Conservation (phyloP, 1,140 invertebrate genomes). For the Sitodiplosis mosellana region DNA sequence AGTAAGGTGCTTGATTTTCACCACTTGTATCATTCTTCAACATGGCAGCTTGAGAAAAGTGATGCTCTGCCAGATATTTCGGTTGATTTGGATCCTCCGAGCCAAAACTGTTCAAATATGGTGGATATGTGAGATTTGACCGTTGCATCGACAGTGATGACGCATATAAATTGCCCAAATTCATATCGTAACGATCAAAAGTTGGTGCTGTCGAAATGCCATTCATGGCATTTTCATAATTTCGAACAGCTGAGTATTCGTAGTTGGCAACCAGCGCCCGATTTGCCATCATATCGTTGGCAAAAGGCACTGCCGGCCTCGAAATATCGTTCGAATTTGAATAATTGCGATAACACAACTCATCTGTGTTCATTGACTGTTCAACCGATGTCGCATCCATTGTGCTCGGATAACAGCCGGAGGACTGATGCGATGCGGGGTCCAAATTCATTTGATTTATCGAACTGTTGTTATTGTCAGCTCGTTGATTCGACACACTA, state of each 20-base stretch:
- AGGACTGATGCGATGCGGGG: no score
- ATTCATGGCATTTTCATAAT: no score
- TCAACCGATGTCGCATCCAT: no score
- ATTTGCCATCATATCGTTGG: no score
- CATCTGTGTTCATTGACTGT: no score
- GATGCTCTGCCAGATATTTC: constrained; percentile 44
- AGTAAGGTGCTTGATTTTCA: constrained; percentile 41
- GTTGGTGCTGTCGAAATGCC: constrained; percentile 28
- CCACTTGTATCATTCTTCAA: constrained; percentile 42
- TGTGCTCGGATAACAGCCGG: no score
- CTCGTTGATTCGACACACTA: no score
- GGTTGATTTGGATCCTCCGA: constrained; percentile 22
- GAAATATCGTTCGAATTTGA: not conserved
- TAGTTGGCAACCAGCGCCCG: no score
- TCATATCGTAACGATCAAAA: constrained; percentile 54
- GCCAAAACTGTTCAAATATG: constrained; percentile 34
- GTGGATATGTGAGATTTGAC: constrained; percentile 27
- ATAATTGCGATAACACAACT: no score
- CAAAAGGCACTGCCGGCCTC: not conserved
- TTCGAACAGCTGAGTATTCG: no score
- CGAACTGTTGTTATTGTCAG: no score
- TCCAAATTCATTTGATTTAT: no score
- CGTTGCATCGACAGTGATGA: not conserved
- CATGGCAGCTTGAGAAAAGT: constrained; percentile 19
- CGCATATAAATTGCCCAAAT: constrained; percentile 1